Evolutionary conservation across 2,797 vertebrate genomes (phyloP).

Genomic region (Melanotaenia pygmaea): DNA sequence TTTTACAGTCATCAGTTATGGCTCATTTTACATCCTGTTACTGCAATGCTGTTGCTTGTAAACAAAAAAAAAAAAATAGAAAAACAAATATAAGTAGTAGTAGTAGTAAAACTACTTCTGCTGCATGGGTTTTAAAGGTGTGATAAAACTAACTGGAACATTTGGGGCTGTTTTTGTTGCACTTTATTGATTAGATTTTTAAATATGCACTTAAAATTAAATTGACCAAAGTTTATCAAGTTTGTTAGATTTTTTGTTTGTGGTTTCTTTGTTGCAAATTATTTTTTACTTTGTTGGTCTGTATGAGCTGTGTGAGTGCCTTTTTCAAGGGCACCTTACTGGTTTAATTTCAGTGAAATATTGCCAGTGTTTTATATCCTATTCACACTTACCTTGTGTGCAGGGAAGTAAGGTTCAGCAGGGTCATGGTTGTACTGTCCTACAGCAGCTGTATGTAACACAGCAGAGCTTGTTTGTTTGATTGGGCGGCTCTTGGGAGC

Average conservation of each 20-base stretch:
- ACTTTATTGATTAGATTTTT: not conserved
- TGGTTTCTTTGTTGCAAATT: not conserved
- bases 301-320: not conserved
- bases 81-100: not conserved
- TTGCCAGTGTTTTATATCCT: constrained; percentile 10
- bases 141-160: not conserved
- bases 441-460: constrained; percentile 40
- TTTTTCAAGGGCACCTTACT: constrained; percentile 5
- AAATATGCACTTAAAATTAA: not conserved
- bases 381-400: constrained; percentile 23
- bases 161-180: not conserved
- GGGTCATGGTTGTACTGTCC: constrained; percentile 30
- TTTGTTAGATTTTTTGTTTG: not conserved
- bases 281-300: not conserved
- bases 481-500: constrained; percentile 45
- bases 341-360: constrained; percentile 11
- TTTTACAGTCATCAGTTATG: too few species aligned
- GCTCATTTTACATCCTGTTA: too few species aligned
- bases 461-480: constrained; percentile 51
- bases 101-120: not conserved
- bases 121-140: not conserved
- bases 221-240: not conserved
- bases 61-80: too few species aligned
- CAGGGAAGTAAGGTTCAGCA: constrained; percentile 16
- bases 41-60: too few species aligned